Evolutionary conservation across 2,113 vertebrate genomes (phyloP).

Genomic region (Ptyas mucosa): DNA sequence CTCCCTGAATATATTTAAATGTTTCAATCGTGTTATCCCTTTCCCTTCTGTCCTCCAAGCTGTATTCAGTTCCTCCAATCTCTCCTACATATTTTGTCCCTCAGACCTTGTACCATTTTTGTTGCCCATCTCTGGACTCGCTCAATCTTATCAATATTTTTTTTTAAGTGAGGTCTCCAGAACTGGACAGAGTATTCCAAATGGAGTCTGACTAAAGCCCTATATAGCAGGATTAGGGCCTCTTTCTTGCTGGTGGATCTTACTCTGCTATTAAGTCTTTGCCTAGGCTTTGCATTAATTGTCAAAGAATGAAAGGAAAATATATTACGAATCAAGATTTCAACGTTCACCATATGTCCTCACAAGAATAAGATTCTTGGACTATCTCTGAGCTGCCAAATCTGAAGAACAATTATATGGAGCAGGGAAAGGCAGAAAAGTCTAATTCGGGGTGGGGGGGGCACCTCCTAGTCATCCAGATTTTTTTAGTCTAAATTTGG

Average conservation of each 20-base stretch:
- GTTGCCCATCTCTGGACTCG: neutral
- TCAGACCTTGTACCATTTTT: neutral
- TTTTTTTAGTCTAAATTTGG: neutral
- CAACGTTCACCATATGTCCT: neutral
- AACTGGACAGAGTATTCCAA: neutral
- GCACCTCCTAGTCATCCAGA: neutral
- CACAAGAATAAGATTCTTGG: neutral
- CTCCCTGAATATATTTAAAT: no score
- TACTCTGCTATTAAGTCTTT: neutral
- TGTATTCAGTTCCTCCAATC: no score
- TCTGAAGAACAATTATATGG: neutral
- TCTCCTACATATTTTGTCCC: neutral
- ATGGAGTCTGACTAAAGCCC: no score
- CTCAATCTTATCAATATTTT: neutral
- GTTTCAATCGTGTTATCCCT: no score
- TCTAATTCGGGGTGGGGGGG: neutral
- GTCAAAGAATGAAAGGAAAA: neutral
- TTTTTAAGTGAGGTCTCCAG: neutral
- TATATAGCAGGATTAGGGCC: no score
- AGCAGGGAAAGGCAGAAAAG: neutral
- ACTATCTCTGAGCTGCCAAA: neutral
- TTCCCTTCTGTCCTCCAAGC: no score
- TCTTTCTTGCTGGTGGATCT: no score
- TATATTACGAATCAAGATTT: neutral
- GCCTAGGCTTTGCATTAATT: neutral